Percentiles rank a stretch among this genome's conserved stretches.
These are phyloP conservation scores for Notamacropus eugenii DNA, from an alignment of 2,797 vertebrate species.

Conservation along the genomic window DNA sequence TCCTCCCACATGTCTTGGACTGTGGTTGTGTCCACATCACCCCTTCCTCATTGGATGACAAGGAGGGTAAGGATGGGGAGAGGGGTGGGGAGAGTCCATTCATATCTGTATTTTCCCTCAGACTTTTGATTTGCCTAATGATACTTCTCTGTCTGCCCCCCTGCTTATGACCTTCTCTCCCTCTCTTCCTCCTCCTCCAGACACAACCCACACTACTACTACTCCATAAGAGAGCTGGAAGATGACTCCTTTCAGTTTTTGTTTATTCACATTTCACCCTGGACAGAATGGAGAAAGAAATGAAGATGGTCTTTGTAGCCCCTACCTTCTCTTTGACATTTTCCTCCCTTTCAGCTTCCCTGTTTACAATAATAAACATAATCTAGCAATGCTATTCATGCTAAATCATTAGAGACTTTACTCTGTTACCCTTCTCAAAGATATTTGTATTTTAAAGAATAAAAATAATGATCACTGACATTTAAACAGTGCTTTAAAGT, in stretches of 20 bases:
- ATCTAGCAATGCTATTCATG: not conserved
- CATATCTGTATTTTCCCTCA: not conserved
- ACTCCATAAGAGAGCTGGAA: constrained; percentile 59
- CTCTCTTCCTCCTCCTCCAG: not conserved
- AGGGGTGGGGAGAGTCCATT: not conserved
- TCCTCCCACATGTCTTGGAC: not conserved
- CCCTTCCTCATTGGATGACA: not conserved
- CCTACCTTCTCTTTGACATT: not conserved
- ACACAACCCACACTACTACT: not conserved
- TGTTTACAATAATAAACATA: not conserved
- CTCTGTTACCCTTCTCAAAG: not conserved
- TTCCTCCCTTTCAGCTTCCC: not conserved
- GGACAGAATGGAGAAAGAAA: not conserved
- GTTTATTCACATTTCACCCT: not conserved
- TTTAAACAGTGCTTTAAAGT: not conserved
- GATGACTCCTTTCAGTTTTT: not conserved
- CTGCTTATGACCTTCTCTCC: not conserved
- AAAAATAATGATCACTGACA: not conserved
- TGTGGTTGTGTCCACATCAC: not conserved
- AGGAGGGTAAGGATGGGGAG: not conserved
- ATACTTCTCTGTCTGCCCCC: not conserved
- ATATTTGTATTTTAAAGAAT: not conserved
- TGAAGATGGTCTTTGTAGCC: not conserved
- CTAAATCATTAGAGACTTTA: not conserved
- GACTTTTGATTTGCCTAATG: not conserved